Evolutionary conservation across 2,888 invertebrate species (phyloP).

Genomic region (Mythimna impura): DNA sequence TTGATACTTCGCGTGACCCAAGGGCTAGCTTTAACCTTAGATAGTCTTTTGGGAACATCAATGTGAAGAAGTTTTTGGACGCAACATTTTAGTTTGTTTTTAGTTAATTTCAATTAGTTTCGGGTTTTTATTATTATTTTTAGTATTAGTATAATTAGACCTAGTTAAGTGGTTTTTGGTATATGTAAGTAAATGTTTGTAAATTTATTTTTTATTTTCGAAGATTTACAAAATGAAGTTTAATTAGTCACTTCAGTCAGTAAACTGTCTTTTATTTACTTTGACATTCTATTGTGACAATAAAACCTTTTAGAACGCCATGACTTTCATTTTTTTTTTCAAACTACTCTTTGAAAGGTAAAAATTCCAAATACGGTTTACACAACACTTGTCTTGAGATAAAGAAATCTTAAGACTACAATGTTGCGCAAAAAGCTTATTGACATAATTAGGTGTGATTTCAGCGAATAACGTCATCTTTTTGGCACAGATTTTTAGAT

Average conservation of each 20-base stretch:
- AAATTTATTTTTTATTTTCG: too few relatives aligned
- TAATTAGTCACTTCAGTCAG: neutral
- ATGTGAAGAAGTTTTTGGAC: too few relatives aligned
- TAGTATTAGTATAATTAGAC: too few relatives aligned
- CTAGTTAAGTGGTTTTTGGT: too few relatives aligned
- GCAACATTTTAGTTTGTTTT: too few relatives aligned
- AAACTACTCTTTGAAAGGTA: neutral
- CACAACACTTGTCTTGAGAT: neutral
- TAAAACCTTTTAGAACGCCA: neutral
- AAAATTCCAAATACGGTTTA: neutral
- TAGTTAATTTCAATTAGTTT: too few relatives aligned
- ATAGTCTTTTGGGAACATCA: too few relatives aligned
- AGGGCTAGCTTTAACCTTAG: too few relatives aligned
- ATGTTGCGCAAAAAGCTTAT: neutral
- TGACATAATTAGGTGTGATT: constrained; percentile 31
- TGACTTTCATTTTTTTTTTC: neutral
- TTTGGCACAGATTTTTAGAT: constrained; percentile 23
- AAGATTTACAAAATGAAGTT: neutral
- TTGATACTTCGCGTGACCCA: too few relatives aligned
- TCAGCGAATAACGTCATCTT: constrained; percentile 37
- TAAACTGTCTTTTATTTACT: neutral
- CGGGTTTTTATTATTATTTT: too few relatives aligned
- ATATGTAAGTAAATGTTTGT: too few relatives aligned
- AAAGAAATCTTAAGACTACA: neutral
- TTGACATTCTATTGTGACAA: neutral